Base-by-base conservation (phyloP, 2,113 vertebrate genomes). In the Gallinago jamesoni region DNA sequence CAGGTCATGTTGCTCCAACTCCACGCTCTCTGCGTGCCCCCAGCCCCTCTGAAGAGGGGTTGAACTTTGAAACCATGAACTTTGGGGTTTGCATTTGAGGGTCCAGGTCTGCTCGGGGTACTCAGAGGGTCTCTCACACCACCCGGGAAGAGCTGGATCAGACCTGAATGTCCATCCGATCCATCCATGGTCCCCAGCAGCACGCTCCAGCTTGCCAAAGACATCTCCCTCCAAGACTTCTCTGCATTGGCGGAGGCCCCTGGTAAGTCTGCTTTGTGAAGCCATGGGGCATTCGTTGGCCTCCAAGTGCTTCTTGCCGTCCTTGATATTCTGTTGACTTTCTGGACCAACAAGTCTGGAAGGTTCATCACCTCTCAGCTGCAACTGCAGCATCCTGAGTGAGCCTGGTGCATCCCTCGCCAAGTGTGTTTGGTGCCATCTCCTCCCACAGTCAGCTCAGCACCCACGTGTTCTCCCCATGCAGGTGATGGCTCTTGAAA, bases 351-450 rank as follows among this genome's bases (percentile, higher is more conserved):
- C 28, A 41, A 31, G 37, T 30, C 37, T 22, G 18, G 30, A 43
- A 70, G 80, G 30, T 28, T 73, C 25, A 11, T 63, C 74, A 45
- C 43, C 27, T 56, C n/a, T 47, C 63, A 47, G 31, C 41, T 47
- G 24, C 30, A 59, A 5, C 30, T n/a, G 55, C 80, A 68, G 75
- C 81, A 66, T 16, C 66, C 63, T 39, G 30, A 3, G 2, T 0
- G 7, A 62, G 28, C 39, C 25, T 50, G 22, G 9, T 27, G 18
- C 41, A 5, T 31, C 63, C 53, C 33, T 33, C 50, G 12, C 60
- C 39, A 12, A 50, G 28, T 0, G 0, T 20, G 19, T n/a, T 73
- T 28, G 48, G 28, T 69, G 55, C 43, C 1, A 0, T 39, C 35
- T 72, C 33, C 28, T 50, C 52, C 30, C 5, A 2, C 10, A 10